These are phyloP conservation scores for Ips typographus DNA, from an alignment of 1,140 invertebrate genomes.

Conservation along the genomic window DNA sequence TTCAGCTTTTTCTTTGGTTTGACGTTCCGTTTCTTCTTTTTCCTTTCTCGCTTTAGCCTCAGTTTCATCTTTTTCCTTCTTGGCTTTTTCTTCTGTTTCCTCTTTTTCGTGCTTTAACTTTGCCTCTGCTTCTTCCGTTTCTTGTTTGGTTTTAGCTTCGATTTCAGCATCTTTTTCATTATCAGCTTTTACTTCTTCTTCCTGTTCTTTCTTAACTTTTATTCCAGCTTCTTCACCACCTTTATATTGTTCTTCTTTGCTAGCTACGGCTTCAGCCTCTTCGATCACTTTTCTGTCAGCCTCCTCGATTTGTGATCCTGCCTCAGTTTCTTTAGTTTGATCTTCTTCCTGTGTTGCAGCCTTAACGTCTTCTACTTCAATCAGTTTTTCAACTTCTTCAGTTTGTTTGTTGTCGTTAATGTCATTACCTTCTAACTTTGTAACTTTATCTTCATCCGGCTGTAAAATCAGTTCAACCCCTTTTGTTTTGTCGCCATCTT, in stretches of 20 bases:
- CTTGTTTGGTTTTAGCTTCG: constrained; percentile 31
- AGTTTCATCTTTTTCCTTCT: constrained; percentile 31
- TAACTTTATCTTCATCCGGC: constrained; percentile 3
- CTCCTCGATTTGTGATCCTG: neutral
- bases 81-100: constrained; percentile 22
- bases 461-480: constrained; percentile 11
- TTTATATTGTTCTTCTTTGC: constrained; percentile 12
- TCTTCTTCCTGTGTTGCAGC: constrained; percentile 10
- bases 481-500: constrained; percentile 17
- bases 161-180: constrained; percentile 22
- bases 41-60: constrained; percentile 32
- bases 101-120: constrained; percentile 33
- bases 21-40: constrained; percentile 35
- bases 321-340: constrained; percentile 1
- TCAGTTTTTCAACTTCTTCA: constrained; percentile 15
- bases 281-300: neutral
- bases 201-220: constrained; percentile 23
- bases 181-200: neutral
- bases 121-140: constrained; percentile 31
- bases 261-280: constrained; percentile 3
- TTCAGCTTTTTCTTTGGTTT: constrained; percentile 39
- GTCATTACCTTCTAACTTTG: neutral
- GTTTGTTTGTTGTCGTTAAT: constrained; percentile 16
- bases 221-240: constrained; percentile 27
- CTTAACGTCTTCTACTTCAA: constrained; percentile 7